phyloP scores from a whole-genome alignment of 2,888 invertebrate species.

The Saturnia japonica region DNA sequence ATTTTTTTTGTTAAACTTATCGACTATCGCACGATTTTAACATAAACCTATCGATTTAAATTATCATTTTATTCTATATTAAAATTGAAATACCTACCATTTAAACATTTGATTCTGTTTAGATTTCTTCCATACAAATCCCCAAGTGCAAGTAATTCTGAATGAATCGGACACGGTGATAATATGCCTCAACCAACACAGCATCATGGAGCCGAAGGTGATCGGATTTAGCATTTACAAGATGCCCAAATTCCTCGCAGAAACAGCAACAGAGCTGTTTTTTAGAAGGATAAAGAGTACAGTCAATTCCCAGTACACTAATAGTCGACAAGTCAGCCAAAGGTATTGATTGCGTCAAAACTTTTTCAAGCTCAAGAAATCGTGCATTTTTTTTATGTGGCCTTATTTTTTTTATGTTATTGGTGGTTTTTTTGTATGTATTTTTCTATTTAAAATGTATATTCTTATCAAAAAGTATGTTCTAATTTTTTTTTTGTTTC shows the following conservation, averaged over 20 bases:
- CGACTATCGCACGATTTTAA: too few relatives aligned
- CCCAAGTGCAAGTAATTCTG: constrained; percentile 90
- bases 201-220: constrained; percentile 95
- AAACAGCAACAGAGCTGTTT: constrained; percentile 89
- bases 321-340: constrained; percentile 91
- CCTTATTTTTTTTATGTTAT: too few relatives aligned
- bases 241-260: constrained; percentile 85
- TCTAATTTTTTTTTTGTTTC: neutral
- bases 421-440: too few relatives aligned
- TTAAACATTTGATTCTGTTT: constrained; percentile 29
- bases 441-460: too few relatives aligned
- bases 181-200: constrained; percentile 93
- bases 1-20: too few relatives aligned
- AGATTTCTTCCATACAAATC: constrained; percentile 96
- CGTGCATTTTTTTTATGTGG: neutral
- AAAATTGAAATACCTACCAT: neutral
- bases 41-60: too few relatives aligned
- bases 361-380: neutral
- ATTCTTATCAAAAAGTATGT: neutral
- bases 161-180: constrained; percentile 86
- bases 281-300: constrained; percentile 93
- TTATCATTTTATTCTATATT: too few relatives aligned
- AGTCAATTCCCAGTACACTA: constrained; percentile 95
- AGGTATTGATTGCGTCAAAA: constrained; percentile 44
- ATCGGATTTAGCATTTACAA: constrained; percentile 95